Percentiles rank a stretch among this genome's conserved stretches.
Conservation (phyloP, 30 jellyfish, hydroid and myxozoan genomes). For the Aurelia aurita complex sp. Pacific region DNA sequence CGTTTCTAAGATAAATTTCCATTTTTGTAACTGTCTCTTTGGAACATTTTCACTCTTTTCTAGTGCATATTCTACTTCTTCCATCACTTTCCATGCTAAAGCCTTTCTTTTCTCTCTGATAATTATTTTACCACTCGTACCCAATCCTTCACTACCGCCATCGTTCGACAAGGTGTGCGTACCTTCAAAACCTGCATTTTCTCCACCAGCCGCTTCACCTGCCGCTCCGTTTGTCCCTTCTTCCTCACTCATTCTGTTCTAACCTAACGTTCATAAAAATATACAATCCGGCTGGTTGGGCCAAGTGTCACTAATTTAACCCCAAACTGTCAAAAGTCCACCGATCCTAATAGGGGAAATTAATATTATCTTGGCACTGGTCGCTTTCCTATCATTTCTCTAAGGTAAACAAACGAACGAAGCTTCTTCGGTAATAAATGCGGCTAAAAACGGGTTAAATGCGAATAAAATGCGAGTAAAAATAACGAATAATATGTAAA, state of each 20-base stretch:
- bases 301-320: neutral
- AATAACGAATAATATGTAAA: too few relatives aligned
- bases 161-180: slow-evolving; percentile 10
- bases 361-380: slow-evolving; percentile 18
- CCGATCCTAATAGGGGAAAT: neutral
- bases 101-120: slow-evolving; percentile 14
- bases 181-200: slow-evolving; percentile 15
- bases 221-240: slow-evolving; percentile 13
- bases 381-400: neutral
- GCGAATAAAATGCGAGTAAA: too few relatives aligned
- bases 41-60: neutral
- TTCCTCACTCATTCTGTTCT: slow-evolving; percentile 5
- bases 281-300: neutral
- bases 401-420: too few relatives aligned
- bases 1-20: slow-evolving; percentile 17
- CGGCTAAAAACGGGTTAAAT: too few relatives aligned
- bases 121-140: slow-evolving; percentile 8
- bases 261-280: slow-evolving; percentile 5
- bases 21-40: neutral
- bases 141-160: slow-evolving; percentile 12
- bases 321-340: slow-evolving; percentile 1
- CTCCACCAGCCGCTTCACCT: slow-evolving; percentile 1
- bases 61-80: neutral
- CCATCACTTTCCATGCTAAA: neutral
- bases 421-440: too few relatives aligned